Evolutionary conservation across 2,888 invertebrate genomes (phyloP).

Genomic region (Seira ritae): DNA sequence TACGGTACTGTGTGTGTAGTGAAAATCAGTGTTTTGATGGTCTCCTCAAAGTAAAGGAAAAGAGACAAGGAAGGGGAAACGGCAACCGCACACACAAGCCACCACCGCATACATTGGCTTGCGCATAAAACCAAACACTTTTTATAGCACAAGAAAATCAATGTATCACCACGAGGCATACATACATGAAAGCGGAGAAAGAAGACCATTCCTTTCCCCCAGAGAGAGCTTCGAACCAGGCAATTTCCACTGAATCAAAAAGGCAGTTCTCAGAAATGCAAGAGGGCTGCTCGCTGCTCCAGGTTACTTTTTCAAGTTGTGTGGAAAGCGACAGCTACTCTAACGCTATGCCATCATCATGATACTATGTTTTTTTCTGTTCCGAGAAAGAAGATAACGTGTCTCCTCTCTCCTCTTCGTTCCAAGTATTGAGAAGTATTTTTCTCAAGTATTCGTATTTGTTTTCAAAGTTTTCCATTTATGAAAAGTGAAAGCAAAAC

Average conservation of each 20-base stretch:
- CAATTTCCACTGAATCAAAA: conserved; percentile 18
- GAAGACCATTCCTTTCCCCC: conserved; percentile 37
- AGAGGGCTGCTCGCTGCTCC: not conserved
- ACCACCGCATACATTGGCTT: conserved; percentile 57
- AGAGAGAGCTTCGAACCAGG: conserved; percentile 4
- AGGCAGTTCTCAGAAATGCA: conserved; percentile 3
- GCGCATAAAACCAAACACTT: conserved; percentile 61
- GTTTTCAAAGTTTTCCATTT: too few species aligned
- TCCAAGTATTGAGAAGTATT: too few species aligned
- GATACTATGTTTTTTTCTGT: not conserved
- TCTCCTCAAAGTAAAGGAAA: not conserved
- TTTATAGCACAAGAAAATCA: conserved; percentile 55
- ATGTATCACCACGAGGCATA: conserved; percentile 48
- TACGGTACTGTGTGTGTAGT: not conserved
- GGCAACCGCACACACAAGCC: conserved; percentile 56
- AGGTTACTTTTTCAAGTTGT: not conserved
- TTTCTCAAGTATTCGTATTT: too few species aligned
- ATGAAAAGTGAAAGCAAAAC: too few species aligned
- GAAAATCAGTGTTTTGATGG: conserved; percentile 21
- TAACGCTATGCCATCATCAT: not conserved
- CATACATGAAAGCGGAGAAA: conserved; percentile 47
- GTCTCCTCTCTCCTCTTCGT: too few species aligned
- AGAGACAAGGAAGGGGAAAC: conserved; percentile 38
- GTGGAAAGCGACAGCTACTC: not conserved
- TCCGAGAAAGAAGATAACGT: too few species aligned